A percentile compares a stretch with the other conserved stretches of the same genome.
Conservation (phyloP, 2,888 invertebrate species). For the Hemistola chrysoprasaria region DNA sequence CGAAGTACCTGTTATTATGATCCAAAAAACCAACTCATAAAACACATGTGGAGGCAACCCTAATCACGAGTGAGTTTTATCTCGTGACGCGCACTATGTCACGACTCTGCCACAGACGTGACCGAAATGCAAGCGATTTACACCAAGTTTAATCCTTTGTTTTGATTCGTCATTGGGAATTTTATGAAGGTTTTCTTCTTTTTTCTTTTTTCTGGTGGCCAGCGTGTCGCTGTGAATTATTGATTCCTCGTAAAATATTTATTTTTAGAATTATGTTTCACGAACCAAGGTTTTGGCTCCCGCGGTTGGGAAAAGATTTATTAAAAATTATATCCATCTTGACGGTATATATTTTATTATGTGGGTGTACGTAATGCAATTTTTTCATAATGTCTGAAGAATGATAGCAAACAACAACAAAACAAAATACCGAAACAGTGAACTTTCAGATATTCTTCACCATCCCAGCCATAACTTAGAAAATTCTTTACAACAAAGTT, state of each 20-base stretch:
- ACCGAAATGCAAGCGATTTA: conserved; percentile 72
- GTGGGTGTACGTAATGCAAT: too few species aligned
- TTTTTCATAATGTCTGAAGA: too few species aligned
- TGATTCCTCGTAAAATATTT: conserved; percentile 19
- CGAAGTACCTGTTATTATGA: too few species aligned
- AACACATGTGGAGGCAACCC: conserved; percentile 14
- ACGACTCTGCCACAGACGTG: conserved; percentile 70
- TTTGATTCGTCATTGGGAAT: conserved; percentile 47
- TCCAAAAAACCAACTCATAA: too few species aligned
- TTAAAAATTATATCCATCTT: too few species aligned
- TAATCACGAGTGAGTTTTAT: conserved; percentile 58
- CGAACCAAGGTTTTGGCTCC: conserved; percentile 10
- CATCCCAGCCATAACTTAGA: too few species aligned
- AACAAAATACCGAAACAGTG: too few species aligned
- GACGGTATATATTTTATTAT: too few species aligned
- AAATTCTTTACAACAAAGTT: too few species aligned
- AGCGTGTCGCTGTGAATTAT: conserved; percentile 19
- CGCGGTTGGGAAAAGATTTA: conserved; percentile 4
- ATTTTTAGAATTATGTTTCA: conserved; percentile 17
- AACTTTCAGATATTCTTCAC: too few species aligned
- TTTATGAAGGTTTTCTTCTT: conserved; percentile 17
- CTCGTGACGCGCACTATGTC: conserved; percentile 75
- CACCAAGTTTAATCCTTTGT: conserved; percentile 48
- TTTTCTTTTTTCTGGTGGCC: conserved; percentile 16
- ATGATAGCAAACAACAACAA: too few species aligned